These are phyloP conservation scores for Drosophila bunnanda DNA, from an alignment of 2,888 invertebrate species.

Conservation along the genomic window DNA sequence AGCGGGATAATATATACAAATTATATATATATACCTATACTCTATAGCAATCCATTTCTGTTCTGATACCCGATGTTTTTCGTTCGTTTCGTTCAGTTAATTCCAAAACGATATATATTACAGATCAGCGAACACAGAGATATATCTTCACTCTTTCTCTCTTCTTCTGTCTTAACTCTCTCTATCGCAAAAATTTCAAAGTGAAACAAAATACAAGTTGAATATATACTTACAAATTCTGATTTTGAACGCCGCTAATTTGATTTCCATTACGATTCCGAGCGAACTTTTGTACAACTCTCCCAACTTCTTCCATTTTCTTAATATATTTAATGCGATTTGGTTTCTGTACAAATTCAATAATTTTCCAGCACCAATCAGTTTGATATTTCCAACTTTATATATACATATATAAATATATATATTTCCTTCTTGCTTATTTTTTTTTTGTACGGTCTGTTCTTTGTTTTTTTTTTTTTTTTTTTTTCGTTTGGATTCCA, in stretches of 20 bases:
- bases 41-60: conserved; percentile 44
- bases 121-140: conserved; percentile 65
- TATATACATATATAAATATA: conserved; percentile 20
- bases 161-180: conserved; percentile 63
- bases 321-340: conserved; percentile 45
- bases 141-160: conserved; percentile 66
- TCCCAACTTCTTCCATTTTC: conserved; percentile 47
- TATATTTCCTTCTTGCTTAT: conserved; percentile 31
- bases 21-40: conserved; percentile 40
- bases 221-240: conserved; percentile 50
- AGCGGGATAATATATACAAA: conserved; percentile 62
- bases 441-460: conserved; percentile 35
- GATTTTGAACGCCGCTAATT: conserved; percentile 69
- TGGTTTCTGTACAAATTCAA: conserved; percentile 61
- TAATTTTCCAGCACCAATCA: conserved; percentile 70
- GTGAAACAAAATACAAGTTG: conserved; percentile 62
- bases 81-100: conserved; percentile 15
- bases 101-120: conserved; percentile 35
- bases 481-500: conserved; percentile 51
- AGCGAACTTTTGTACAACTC: conserved; percentile 66
- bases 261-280: conserved; percentile 58
- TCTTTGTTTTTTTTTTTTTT: neutral
- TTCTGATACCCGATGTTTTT: conserved; percentile 23
- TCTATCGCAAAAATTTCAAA: conserved; percentile 47
- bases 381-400: conserved; percentile 50